These are phyloP conservation scores for Luidia sarsii DNA, from an alignment of 53 echinoderm and acorn worm species.

Conservation along the genomic window DNA sequence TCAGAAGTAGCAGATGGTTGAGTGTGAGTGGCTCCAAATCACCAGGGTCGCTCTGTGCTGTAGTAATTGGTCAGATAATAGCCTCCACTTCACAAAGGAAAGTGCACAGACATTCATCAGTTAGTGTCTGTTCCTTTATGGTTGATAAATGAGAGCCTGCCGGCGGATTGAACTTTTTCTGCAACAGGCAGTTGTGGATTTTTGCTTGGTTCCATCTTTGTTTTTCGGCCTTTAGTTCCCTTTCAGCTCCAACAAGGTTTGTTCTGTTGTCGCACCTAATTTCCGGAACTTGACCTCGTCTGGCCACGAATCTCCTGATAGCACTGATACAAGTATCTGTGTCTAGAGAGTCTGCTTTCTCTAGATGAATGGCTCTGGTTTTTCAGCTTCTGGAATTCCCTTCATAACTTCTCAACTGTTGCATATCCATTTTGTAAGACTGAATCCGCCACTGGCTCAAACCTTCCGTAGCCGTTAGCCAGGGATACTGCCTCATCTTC, in stretches of 20 bases:
- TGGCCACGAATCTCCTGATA: slow-evolving; percentile 52
- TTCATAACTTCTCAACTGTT: slow-evolving; percentile 52
- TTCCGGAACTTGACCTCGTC: slow-evolving; percentile 36
- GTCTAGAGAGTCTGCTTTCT: slow-evolving; percentile 56
- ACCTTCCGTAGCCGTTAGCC: slow-evolving; percentile 37
- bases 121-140: slow-evolving; percentile 53
- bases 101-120: too few species aligned
- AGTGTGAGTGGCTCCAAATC: slow-evolving; percentile 70
- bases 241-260: slow-evolving; percentile 68
- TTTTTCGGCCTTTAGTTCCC: slow-evolving; percentile 34
- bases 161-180: slow-evolving; percentile 57
- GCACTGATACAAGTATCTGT: slow-evolving; percentile 56
- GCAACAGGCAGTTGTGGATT: slow-evolving; percentile 9
- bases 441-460: slow-evolving; percentile 63
- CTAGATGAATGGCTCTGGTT: slow-evolving; percentile 46
- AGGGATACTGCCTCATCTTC: slow-evolving; percentile 29
- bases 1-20: slow-evolving; percentile 64
- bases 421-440: slow-evolving; percentile 67
- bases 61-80: slow-evolving; percentile 2
- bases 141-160: slow-evolving; percentile 62
- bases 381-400: slow-evolving; percentile 55
- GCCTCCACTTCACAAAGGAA: too few species aligned
- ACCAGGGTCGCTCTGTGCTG: slow-evolving; percentile 40
- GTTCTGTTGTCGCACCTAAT: slow-evolving; percentile 53
- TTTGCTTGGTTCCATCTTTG: slow-evolving; percentile 40